A percentile compares a stretch with the other conserved stretches of the same genome.
These are phyloP conservation scores for Periphyllus acericola DNA, from an alignment of 2,888 invertebrate genomes.

Conservation along the genomic window DNA sequence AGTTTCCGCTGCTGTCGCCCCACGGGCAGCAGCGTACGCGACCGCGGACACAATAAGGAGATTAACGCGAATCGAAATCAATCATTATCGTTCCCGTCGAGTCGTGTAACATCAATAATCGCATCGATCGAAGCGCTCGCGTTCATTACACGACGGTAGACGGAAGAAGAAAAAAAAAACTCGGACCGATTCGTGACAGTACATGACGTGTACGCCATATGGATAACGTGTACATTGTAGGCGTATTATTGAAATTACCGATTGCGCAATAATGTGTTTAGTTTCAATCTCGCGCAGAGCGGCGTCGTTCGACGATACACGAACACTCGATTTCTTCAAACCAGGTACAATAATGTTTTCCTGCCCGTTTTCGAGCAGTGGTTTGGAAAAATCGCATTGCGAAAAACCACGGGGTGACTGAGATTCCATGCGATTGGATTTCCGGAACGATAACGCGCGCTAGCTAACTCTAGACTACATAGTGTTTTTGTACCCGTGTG, in stretches of 20 bases:
- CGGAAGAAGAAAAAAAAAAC: not conserved
- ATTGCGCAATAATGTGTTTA: no score
- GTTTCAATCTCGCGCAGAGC: not conserved
- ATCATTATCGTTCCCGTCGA: slow-evolving; percentile 40
- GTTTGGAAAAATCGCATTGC: not conserved
- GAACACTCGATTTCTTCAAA: not conserved
- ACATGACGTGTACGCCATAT: not conserved
- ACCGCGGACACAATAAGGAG: not conserved
- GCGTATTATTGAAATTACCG: no score
- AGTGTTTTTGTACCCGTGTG: no score
- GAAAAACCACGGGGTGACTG: not conserved
- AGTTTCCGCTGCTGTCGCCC: no score
- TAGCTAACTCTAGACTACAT: no score
- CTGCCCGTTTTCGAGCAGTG: no score
- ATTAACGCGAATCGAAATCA: slow-evolving; percentile 29
- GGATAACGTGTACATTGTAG: no score
- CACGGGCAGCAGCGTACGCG: no score
- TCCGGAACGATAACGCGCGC: not conserved
- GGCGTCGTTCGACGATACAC: not conserved
- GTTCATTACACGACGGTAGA: not conserved
- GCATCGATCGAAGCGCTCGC: slow-evolving; percentile 17
- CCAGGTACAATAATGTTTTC: not conserved
- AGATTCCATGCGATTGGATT: not conserved
- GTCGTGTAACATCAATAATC: not conserved
- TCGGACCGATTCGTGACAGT: not conserved